Conservation (phyloP, 2,113 vertebrate species). For the Sinosuthora webbiana region DNA sequence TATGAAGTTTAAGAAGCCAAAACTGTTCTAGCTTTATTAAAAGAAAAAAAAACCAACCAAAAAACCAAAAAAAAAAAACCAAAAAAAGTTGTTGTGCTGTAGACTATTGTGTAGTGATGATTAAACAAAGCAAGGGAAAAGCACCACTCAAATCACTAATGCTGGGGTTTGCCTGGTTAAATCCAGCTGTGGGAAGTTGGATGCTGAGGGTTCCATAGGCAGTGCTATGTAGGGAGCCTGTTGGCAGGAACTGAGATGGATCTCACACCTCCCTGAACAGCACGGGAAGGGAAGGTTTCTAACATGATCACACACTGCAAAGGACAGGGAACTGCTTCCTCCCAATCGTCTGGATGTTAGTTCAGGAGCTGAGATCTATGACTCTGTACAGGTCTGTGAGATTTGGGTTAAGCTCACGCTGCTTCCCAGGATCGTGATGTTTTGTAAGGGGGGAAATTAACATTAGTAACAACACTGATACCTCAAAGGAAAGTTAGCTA, state of each 20-base stretch:
- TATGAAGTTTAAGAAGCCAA: conserved; percentile 83
- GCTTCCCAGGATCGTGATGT: background rate
- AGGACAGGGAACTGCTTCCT: conserved; percentile 24
- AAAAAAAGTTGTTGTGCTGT: conserved; percentile 74
- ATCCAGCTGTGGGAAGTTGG: conserved; percentile 26
- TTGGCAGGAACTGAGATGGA: conserved; percentile 33
- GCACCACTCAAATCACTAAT: conserved; percentile 77
- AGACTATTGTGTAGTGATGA: conserved; percentile 78
- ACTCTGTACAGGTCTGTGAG: conserved; percentile 51
- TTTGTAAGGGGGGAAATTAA: conserved; percentile 29
- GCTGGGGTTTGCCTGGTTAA: conserved; percentile 54
- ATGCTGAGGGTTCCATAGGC: conserved; percentile 38
- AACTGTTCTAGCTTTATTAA: conserved; percentile 81
- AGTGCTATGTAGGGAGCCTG: background rate
- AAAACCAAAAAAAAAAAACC: background rate
- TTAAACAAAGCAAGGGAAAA: conserved; percentile 80
- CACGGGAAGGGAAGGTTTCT: background rate
- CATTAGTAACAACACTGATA: conserved; percentile 54
- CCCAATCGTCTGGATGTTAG: background rate
- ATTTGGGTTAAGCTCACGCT: background rate
- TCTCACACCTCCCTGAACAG: conserved; percentile 10
- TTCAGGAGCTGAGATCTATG: conserved; percentile 46
- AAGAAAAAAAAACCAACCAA: conserved; percentile 56
- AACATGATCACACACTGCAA: conserved; percentile 22
- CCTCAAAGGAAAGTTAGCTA: conserved; percentile 55